phyloP scores from a whole-genome alignment of 1,140 invertebrate species.

The Oedothorax gibbosus region DNA sequence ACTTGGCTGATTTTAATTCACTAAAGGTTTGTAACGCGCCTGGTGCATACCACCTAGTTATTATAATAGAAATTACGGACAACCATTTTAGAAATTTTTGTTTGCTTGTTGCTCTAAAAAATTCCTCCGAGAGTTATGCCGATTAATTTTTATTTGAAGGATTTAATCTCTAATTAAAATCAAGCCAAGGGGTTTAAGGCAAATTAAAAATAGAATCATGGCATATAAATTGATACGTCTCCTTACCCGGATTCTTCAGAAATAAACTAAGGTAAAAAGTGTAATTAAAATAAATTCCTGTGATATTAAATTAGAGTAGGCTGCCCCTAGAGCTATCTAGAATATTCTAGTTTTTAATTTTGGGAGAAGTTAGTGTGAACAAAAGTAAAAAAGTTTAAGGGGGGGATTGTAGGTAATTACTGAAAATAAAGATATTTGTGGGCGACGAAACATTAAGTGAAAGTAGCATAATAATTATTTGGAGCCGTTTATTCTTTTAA shows the following conservation, averaged over 20 bases:
- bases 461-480: constrained; percentile 26
- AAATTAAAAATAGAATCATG: constrained; percentile 4
- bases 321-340: constrained; percentile 2
- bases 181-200: neutral
- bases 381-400: constrained; percentile 27
- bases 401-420: constrained; percentile 22
- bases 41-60: constrained; percentile 32
- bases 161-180: constrained; percentile 57
- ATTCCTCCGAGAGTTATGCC: neutral
- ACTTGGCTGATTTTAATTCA: constrained; percentile 27
- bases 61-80: constrained; percentile 8
- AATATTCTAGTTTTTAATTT: neutral
- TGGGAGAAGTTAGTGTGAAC: constrained; percentile 6
- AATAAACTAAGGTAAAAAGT: constrained; percentile 40
- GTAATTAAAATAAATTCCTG: constrained; percentile 53
- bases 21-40: constrained; percentile 20
- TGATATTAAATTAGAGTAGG: constrained; percentile 29
- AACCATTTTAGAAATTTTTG: neutral
- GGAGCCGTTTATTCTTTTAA: constrained; percentile 2
- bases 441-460: constrained; percentile 26
- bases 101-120: neutral
- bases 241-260: constrained; percentile 6
- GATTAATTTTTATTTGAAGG: constrained; percentile 40
- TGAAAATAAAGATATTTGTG: constrained; percentile 49
- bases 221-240: neutral